Conservation (phyloP, 2,797 vertebrate genomes). For the Dryobates pubescens region DNA sequence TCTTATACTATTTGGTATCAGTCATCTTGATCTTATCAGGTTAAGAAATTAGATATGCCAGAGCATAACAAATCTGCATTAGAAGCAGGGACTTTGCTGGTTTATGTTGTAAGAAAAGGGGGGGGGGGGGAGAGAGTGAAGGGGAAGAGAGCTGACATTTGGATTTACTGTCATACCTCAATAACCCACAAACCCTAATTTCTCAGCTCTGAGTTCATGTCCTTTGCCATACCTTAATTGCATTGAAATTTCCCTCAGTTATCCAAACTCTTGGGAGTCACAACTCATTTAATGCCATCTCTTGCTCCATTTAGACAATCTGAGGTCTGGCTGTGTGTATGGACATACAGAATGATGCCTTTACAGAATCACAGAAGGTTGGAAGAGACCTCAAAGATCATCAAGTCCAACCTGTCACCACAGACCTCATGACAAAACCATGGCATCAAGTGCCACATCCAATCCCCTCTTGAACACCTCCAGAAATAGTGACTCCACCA, state of each 20-base stretch:
- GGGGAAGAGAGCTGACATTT: neutral
- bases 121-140: too few species aligned
- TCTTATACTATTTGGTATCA: neutral
- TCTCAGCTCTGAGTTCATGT: neutral
- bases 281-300: neutral
- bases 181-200: conserved; percentile 15
- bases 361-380: neutral
- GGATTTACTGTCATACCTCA: conserved; percentile 10
- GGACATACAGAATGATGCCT: neutral
- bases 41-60: conserved; percentile 48
- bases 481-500: too few species aligned
- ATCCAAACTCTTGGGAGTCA: neutral
- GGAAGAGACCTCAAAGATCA: too few species aligned
- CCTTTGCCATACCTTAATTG: conserved; percentile 30
- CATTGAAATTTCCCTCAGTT: neutral
- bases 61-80: conserved; percentile 11
- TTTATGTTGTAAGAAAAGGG: neutral
- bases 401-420: too few species aligned
- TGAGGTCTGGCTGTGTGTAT: neutral
- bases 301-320: neutral
- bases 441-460: too few species aligned
- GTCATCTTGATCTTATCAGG: conserved; percentile 19
- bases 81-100: neutral
- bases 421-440: too few species aligned
- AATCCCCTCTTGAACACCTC: too few species aligned